These are phyloP conservation scores for Sylvilagus bachmani DNA, from an alignment of 2,113 vertebrate genomes.

Conservation along the genomic window DNA sequence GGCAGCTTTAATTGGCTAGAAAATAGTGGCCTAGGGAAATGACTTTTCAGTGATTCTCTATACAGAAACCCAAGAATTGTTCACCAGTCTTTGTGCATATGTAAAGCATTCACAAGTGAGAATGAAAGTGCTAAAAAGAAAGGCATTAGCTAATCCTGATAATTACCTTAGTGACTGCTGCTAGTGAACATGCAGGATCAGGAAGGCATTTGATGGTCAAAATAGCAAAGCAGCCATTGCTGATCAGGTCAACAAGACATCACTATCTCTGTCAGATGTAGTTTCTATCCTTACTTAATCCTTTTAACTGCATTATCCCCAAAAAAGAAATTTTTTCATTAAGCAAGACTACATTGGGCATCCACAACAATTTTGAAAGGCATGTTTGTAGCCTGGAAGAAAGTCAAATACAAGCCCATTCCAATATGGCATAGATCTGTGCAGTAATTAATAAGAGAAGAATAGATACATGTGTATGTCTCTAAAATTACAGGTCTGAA, in stretches of 20 bases:
- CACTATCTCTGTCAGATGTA: background rate
- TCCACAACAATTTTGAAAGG: background rate
- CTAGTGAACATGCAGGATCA: too few species aligned
- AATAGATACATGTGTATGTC: background rate
- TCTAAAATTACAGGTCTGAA: background rate
- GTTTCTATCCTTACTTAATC: background rate
- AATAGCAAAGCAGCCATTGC: background rate
- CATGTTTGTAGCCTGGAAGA: background rate
- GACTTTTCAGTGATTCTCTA: background rate
- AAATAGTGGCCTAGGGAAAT: background rate
- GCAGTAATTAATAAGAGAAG: background rate
- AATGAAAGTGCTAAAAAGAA: background rate
- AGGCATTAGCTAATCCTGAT: background rate
- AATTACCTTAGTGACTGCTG: background rate
- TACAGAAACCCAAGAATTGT: background rate
- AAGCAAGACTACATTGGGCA: background rate
- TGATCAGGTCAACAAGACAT: background rate
- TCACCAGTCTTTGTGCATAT: background rate
- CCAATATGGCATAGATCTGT: background rate
- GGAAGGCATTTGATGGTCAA: background rate
- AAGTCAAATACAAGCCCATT: background rate
- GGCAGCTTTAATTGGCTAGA: background rate
- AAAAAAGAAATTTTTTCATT: background rate
- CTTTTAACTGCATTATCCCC: background rate
- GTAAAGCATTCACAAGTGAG: background rate